Base-by-base conservation (phyloP, 2,113 vertebrate genomes). In the Apus apus region DNA sequence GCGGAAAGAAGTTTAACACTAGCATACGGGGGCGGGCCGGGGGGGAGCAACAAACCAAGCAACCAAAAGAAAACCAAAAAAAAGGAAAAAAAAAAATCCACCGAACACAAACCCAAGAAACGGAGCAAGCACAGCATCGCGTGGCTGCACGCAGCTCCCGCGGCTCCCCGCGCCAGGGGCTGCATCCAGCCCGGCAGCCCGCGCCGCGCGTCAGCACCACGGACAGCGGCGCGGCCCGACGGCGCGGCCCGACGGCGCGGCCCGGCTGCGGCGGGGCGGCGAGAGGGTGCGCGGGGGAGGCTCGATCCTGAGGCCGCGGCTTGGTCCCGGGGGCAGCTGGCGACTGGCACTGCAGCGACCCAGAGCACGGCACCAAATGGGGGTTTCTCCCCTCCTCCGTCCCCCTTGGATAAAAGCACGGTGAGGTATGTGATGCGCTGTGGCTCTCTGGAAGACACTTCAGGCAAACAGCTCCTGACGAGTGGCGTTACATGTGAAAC, bases 351-450 rank as follows among this genome's bases (percentile, higher is more conserved):
- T 19, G 25, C 27, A 3, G 30, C 7, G 15, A 48, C 45, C 40
- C 5, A 20, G 8, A 61, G 34, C 46, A 22, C 6, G 9, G 17
- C 57, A 12, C 13, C 40, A 26, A 45, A 32, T 5, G 21, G 61
- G 38, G 14, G 7, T 26, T 4, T 13, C 40, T 32, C 9, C 14
- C 5, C 26, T 5, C 13, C 27, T 23, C 19, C 13, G 6, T 21
- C 13, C 13, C 48, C 3, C 53, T 12, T 5, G 22, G 57, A 7
- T 40, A 64, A 26, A 71, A 19, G 6, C 7, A 5, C 22, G 1
- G 1, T 1, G 2, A 34, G 13, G 7, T 4, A 1, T 1, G 23
- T 1, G 48, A 1, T 13, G 38, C 2, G 3, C 13, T 0, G 70
- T 7, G 34, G 34, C 34, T 67, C 9, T n/a, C 50, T 30, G 9